A percentile compares a stretch with the other conserved stretches of the same genome.
Conservation (phyloP, 2,797 vertebrate genomes). For the Chiloscyllium punctatum region DNA sequence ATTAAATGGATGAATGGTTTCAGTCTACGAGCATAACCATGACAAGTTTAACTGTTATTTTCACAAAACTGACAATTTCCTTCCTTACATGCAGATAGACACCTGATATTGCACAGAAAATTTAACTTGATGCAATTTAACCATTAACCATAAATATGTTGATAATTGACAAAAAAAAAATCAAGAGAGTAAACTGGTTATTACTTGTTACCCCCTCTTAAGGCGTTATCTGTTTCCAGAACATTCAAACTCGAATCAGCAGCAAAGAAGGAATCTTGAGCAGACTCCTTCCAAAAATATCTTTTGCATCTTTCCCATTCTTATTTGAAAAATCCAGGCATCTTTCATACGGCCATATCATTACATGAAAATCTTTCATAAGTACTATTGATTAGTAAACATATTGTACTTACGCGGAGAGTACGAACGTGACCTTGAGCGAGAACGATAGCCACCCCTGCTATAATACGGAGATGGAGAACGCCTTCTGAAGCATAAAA, state of each 20-base stretch:
- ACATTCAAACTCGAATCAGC: neutral
- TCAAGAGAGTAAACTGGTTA: neutral
- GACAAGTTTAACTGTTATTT: neutral
- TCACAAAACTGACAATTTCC: neutral
- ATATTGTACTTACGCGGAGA: constrained; percentile 77
- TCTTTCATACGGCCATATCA: neutral
- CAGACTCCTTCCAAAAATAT: neutral
- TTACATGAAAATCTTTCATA: neutral
- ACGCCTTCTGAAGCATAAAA: constrained; percentile 64
- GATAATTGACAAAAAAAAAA: neutral
- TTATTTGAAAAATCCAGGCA: neutral
- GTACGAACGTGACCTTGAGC: constrained; percentile 86
- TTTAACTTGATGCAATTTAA: neutral
- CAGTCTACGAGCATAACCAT: neutral
- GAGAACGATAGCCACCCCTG: constrained; percentile 81
- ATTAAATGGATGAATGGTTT: neutral
- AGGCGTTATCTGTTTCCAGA: neutral
- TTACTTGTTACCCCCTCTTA: neutral
- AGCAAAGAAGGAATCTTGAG: neutral
- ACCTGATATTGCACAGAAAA: neutral
- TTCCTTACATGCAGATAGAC: neutral
- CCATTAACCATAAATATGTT: neutral
- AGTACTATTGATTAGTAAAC: neutral
- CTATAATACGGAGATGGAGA: constrained; percentile 91
- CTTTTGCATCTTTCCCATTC: neutral